A percentile compares a stretch with the other conserved stretches of the same genome.
phyloP scores from a whole-genome alignment of 2,888 invertebrate genomes.

The Calameuta pallipes region DNA sequence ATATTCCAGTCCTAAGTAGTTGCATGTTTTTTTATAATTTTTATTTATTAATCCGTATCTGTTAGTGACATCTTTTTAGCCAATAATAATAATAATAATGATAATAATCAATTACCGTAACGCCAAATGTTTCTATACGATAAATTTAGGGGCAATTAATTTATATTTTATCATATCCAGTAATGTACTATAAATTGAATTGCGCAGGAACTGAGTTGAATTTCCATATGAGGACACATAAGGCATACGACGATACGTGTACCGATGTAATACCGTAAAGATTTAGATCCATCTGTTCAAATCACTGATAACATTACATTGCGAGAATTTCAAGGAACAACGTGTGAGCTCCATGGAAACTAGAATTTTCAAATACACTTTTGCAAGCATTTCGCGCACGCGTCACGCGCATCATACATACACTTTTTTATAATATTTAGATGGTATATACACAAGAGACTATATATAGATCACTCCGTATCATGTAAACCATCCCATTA shows the following conservation, averaged over 20 bases:
- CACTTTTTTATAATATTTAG: background rate
- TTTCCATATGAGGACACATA: background rate
- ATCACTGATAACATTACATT: background rate
- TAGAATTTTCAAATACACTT: too few relatives aligned
- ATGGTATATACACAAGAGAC: background rate
- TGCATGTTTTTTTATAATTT: constrained; percentile 50
- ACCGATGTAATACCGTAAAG: background rate
- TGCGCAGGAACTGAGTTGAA: background rate
- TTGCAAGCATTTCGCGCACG: background rate
- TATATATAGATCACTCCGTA: background rate
- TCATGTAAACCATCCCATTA: background rate
- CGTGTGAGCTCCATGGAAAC: too few relatives aligned
- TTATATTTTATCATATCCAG: background rate
- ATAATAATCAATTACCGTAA: background rate
- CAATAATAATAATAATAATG: background rate
- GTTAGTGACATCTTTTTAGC: constrained; percentile 5
- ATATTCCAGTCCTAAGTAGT: constrained; percentile 61
- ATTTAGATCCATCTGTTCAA: background rate
- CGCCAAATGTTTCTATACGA: constrained; percentile 5
- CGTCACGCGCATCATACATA: background rate
- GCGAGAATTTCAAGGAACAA: background rate
- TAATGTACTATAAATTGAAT: background rate
- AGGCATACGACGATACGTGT: background rate
- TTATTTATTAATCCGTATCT: constrained; percentile 17
- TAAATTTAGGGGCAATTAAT: constrained; percentile 14